Percentiles rank a stretch among this genome's conserved stretches.
Conservation (phyloP, 1,140 invertebrate genomes). For the Orussus abietinus region DNA sequence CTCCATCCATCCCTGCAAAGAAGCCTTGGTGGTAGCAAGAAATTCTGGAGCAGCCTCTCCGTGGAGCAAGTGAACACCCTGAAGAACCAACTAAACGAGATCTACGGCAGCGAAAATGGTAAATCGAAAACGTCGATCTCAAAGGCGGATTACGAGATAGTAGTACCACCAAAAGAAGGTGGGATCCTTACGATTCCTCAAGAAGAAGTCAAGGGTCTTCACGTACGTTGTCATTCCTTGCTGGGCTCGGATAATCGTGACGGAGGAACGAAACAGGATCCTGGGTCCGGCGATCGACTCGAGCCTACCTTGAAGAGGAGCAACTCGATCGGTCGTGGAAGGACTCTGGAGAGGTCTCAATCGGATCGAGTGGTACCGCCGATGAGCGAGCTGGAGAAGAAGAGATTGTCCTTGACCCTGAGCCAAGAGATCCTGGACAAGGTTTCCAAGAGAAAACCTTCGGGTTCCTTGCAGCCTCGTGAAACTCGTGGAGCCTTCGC, state of each 20-base stretch:
- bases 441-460: constrained; percentile 52
- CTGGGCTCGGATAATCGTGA: constrained; percentile 29
- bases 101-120: constrained; percentile 64
- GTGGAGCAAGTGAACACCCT: constrained; percentile 79
- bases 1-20: constrained; percentile 39
- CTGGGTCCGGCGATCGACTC: not conserved
- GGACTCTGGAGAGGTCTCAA: constrained; percentile 27
- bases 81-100: constrained; percentile 77
- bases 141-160: constrained; percentile 58
- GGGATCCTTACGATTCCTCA: constrained; percentile 11
- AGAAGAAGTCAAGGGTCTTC: constrained; percentile 51
- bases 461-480: constrained; percentile 55
- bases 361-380: constrained; percentile 18
- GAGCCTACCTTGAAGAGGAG: constrained; percentile 26
- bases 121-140: constrained; percentile 32
- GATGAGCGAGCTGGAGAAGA: constrained; percentile 65
- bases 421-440: constrained; percentile 69
- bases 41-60: constrained; percentile 78
- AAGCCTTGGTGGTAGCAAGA: constrained; percentile 64
- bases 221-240: constrained; percentile 69
- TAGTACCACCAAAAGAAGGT: constrained; percentile 52
- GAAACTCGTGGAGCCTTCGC: constrained; percentile 65
- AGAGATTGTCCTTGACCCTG: constrained; percentile 65
- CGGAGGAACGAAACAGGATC: constrained; percentile 6
- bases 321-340: constrained; percentile 34